These are phyloP conservation scores for Sinocyclocheilus grahami DNA, from an alignment of 2,113 vertebrate genomes.

Conservation along the genomic window DNA sequence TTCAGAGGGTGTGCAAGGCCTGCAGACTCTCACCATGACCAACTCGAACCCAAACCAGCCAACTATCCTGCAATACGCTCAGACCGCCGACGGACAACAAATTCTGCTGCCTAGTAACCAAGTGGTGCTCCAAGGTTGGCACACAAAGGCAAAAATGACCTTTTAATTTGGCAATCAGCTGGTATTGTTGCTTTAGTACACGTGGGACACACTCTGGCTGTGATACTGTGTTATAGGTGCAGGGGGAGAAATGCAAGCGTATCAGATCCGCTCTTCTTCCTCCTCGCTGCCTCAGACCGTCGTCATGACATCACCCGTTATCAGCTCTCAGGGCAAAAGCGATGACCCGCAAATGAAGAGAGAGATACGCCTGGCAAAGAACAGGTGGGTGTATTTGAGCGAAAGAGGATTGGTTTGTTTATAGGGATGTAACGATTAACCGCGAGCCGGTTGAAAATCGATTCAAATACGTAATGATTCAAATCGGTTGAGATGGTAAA, in stretches of 20 bases:
- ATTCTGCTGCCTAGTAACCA: conserved; percentile 98
- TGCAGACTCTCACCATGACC: conserved; percentile 96
- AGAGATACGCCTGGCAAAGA: conserved; percentile 98
- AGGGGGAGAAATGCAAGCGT: conserved; percentile 96
- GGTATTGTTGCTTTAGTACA: background rate
- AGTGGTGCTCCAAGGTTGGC: conserved; percentile 96
- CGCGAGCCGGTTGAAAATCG: too few species aligned
- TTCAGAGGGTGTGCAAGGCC: conserved; percentile 93
- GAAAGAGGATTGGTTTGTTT: background rate
- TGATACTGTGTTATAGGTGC: conserved; percentile 76
- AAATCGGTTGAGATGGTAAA: too few species aligned
- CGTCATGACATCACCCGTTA: conserved; percentile 56
- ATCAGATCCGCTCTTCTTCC: conserved; percentile 96
- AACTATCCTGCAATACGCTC: conserved; percentile 97
- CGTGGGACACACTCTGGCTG: background rate
- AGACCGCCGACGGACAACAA: conserved; percentile 97
- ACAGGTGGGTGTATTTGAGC: conserved; percentile 79
- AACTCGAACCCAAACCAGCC: conserved; percentile 86
- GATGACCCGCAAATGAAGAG: conserved; percentile 92
- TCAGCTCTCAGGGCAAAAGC: conserved; percentile 59
- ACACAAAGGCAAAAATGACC: background rate
- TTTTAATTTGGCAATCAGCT: background rate
- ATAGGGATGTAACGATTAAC: too few species aligned
- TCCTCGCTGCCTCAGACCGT: conserved; percentile 81
- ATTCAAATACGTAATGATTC: too few species aligned